Base-by-base conservation (phyloP, 1,140 invertebrate genomes). In the Meteorus sp. region DNA sequence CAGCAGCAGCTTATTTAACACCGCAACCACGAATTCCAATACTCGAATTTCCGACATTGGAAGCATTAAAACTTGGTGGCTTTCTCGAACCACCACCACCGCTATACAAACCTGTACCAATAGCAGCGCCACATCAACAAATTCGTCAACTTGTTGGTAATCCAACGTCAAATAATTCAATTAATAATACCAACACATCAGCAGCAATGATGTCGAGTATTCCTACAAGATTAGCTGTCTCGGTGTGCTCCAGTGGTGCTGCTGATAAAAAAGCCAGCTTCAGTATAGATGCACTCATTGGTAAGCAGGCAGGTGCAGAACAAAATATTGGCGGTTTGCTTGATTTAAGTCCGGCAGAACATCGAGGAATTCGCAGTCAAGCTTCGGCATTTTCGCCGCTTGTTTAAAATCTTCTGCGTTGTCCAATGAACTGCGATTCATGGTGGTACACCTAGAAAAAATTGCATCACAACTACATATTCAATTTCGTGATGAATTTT, bases 201-300 rank as follows among this genome's bases (percentile, higher is more conserved):
- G n/a, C n/a, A n/a, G n/a, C n/a, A 9, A 37, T 39, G n/a, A 53
- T 39, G 8, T 47, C 39, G 3, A 59, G 50, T 31, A 35, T 33
- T 45, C 31, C 50, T n/a, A 31, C 13, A 6, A 13, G 45, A 19
- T 37, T 51, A 17, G 22, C 47, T 29, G 29, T 58, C 7, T 51
- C 45, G n/a, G 22, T 48, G 3, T 53, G 41, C 23, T 43, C 65
- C n/a, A n/a, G n/a, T 20, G 59, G 60, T 4, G 62, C 62, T 52
- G 56, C 64, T 53, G 74, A 75, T 22, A 78, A 77, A 62, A 77
- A 75, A 45, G 66, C 77, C 22, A 82, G 78, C 57, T 83, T 84
- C 64, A 83, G 79, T 62, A 83, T 81, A 67, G 80, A 83, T 61
- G 78, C 82, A 0, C 71, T 84, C 3, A 83, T 83, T 54, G 82